A percentile compares a stretch with the other conserved stretches of the same genome.
These are phyloP conservation scores for Mus musculus DNA, from an alignment of 2,113 vertebrate species.

Conservation along the genomic window DNA sequence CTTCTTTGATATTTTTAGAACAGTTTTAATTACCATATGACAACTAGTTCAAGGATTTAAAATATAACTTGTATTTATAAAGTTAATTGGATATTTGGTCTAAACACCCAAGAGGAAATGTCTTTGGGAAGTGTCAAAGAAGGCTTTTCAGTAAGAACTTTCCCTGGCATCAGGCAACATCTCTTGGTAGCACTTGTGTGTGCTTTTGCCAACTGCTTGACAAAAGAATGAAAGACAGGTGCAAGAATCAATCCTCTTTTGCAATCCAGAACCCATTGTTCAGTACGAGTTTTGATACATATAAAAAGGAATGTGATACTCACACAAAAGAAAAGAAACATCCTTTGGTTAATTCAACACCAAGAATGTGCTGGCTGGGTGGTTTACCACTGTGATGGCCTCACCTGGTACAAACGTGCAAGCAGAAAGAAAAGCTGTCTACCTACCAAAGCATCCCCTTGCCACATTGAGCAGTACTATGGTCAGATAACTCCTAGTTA, in stretches of 20 bases:
- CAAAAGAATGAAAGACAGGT: background rate
- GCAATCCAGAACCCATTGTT: background rate
- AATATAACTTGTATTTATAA: constrained; percentile 19
- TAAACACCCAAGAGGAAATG: background rate
- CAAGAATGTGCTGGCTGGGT: background rate
- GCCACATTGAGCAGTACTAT: background rate
- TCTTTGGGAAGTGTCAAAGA: constrained; percentile 3
- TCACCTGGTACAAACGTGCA: background rate
- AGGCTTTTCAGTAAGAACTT: background rate
- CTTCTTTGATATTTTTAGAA: constrained; percentile 50
- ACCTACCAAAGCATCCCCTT: background rate
- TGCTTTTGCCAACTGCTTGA: background rate
- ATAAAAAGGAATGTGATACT: background rate
- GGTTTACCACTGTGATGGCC: background rate
- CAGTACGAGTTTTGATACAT: background rate
- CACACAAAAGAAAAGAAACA: background rate
- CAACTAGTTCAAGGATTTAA: constrained; percentile 43
- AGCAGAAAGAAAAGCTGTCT: background rate
- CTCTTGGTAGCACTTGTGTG: background rate
- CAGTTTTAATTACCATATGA: constrained; percentile 28
- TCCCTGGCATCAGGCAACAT: constrained; percentile 4
- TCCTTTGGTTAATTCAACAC: background rate
- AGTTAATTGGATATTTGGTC: constrained; percentile 27
- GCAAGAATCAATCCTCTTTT: background rate
- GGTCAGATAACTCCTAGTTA: background rate